Conservation (phyloP, 2,888 invertebrate genomes). For the Frankliniella intonsa region DNA sequence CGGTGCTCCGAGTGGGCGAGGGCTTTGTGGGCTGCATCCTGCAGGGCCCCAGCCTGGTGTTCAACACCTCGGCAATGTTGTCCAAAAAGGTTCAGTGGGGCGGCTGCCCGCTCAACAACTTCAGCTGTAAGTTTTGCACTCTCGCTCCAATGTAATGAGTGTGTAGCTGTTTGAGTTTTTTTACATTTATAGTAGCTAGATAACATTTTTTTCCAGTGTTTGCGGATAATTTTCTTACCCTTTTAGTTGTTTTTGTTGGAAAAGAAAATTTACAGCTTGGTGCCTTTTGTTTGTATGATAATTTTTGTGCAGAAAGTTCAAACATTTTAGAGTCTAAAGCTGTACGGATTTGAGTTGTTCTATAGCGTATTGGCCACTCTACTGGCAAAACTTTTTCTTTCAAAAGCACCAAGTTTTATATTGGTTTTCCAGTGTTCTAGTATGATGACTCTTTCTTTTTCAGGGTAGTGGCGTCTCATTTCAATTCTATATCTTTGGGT, state of each 20-base stretch:
- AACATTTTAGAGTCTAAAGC: no score
- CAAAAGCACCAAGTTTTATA: neutral
- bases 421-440: neutral
- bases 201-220: neutral
- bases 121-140: slow-evolving; percentile 57
- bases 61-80: slow-evolving; percentile 57
- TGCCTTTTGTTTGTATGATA: neutral
- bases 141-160: neutral
- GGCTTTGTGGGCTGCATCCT: slow-evolving; percentile 77
- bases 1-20: slow-evolving; percentile 71
- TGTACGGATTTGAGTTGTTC: no score
- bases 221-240: neutral
- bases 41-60: slow-evolving; percentile 81
- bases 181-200: neutral
- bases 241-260: neutral
- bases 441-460: neutral
- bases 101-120: slow-evolving; percentile 67
- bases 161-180: slow-evolving; percentile 7
- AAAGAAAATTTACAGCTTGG: neutral
- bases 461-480: neutral
- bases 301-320: no score
- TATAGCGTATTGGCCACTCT: no score
- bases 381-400: no score
- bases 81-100: slow-evolving; percentile 69
- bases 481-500: neutral